A percentile compares a stretch with the other conserved stretches of the same genome.
Conservation (phyloP, 2,113 vertebrate species). For the Taurulus bubalis region DNA sequence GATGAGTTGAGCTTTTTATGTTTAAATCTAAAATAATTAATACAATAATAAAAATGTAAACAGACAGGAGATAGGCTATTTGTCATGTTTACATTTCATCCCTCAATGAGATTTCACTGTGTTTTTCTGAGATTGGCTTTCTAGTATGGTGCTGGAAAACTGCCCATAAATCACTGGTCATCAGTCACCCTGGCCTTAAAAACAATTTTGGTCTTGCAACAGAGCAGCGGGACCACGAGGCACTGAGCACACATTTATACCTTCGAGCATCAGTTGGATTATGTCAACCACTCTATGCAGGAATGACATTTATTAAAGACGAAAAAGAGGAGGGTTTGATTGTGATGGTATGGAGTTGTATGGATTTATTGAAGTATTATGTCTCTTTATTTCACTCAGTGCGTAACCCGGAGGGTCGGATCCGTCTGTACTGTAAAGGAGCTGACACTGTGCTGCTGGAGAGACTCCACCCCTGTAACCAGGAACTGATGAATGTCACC, state of each 20-base stretch:
- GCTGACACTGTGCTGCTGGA: slow-evolving; percentile 93
- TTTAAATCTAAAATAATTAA: slow-evolving; percentile 14
- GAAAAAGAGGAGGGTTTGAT: neutral
- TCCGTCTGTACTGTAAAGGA: slow-evolving; percentile 96
- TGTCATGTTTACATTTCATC: slow-evolving; percentile 19
- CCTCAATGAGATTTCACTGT: slow-evolving; percentile 11
- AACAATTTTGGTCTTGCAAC: slow-evolving; percentile 8
- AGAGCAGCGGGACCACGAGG: neutral
- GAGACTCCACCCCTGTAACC: slow-evolving; percentile 86
- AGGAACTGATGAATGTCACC: slow-evolving; percentile 87
- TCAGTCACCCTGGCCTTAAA: slow-evolving; percentile 26
- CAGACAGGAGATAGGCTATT: slow-evolving; percentile 7
- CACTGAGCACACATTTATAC: neutral
- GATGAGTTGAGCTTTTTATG: neutral
- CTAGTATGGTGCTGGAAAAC: slow-evolving; percentile 6
- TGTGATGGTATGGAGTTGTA: neutral
- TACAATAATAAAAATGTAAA: too few relatives aligned
- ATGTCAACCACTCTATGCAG: neutral
- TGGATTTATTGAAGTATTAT: neutral
- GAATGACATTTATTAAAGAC: neutral
- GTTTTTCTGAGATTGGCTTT: slow-evolving; percentile 21
- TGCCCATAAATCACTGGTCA: slow-evolving; percentile 34
- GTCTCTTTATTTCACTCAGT: slow-evolving; percentile 77
- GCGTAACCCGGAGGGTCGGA: slow-evolving; percentile 90
- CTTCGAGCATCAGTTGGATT: neutral